Evolutionary conservation across 1,140 invertebrate species (phyloP), one percentile per base, ranked within the genome.

Genomic region (Zaprionus gabonicus): DNA sequence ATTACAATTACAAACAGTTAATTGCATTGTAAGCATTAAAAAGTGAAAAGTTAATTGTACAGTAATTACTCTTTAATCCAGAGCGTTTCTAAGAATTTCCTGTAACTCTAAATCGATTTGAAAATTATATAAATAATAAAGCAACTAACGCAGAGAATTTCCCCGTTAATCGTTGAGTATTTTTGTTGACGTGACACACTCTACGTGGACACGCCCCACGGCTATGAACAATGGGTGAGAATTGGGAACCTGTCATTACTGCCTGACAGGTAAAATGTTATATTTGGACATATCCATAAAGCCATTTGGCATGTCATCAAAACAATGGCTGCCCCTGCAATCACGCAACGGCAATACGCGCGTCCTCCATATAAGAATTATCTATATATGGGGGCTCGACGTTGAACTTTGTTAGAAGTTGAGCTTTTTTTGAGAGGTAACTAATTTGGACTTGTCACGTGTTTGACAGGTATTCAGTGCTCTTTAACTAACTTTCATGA

Each of bases 401-500:
- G 38, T 56, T 73, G 55, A 76, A 76, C 73, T 76, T 55, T 60
- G 58, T 34, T 66, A 58, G 62, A 64, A 79, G 78, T 76, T 78
- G n/a, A 17, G 41, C 1, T 38, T 67, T 69, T 66, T 57, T 58
- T 55, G 63, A 62, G 55, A 60, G 63, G 49, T 17, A 55, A 51
- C 75, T 73, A 79, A 88, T 87, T 82, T 72, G 80, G 74, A 55
- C 82, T 81, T 88, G 84, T 81, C 84, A 84, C 62, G 65, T 70
- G 28, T 55, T 70, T 79, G 81, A 84, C 78, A 84, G 81, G 65
- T 81, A 75, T 76, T 67, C 78, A 74, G 76, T 88, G 77, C 64
- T 62, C 80, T 76, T 88, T 81, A 84, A 88, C 84, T 90, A 88
- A 88, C 81, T 88, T 88, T 84, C 81, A 81, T 88, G 81, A 84